These are phyloP conservation scores for Triplophysa yarkandensis DNA, from an alignment of 2,797 vertebrate genomes.

Conservation along the genomic window DNA sequence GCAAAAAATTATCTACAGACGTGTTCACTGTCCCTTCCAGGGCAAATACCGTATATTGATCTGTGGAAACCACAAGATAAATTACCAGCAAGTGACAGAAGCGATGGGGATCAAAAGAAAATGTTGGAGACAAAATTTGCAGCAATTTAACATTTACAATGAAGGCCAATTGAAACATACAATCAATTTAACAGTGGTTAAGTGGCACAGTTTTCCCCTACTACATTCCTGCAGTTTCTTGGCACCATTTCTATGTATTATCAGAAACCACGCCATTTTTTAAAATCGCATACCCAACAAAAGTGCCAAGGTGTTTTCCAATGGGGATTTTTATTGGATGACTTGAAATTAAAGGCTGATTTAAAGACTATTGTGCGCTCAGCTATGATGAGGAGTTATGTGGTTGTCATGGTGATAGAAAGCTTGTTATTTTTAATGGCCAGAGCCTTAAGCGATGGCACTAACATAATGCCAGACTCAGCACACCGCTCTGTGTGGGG, in stretches of 20 bases:
- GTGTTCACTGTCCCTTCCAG: not conserved
- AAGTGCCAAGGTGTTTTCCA: conserved; percentile 31
- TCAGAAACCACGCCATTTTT: conserved; percentile 5
- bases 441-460: conserved; percentile 36
- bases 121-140: conserved; percentile 17
- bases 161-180: conserved; percentile 39
- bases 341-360: conserved; percentile 39
- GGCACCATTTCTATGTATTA: conserved; percentile 30
- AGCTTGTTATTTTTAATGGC: conserved; percentile 39
- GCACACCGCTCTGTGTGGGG: conserved; percentile 27
- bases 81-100: conserved; percentile 17
- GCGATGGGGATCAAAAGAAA: not conserved
- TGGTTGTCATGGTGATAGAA: conserved; percentile 31
- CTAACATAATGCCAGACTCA: conserved; percentile 36
- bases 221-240: conserved; percentile 13
- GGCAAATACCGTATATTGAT: conserved; percentile 30
- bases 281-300: not conserved
- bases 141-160: conserved; percentile 24
- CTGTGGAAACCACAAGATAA: conserved; percentile 33
- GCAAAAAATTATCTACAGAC: conserved; percentile 1
- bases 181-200: conserved; percentile 30
- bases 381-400: conserved; percentile 33
- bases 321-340: conserved; percentile 28
- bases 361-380: conserved; percentile 39
- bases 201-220: not conserved